Conservation (phyloP, 1,140 invertebrate genomes). For the Tetramorium parvispinum region DNA sequence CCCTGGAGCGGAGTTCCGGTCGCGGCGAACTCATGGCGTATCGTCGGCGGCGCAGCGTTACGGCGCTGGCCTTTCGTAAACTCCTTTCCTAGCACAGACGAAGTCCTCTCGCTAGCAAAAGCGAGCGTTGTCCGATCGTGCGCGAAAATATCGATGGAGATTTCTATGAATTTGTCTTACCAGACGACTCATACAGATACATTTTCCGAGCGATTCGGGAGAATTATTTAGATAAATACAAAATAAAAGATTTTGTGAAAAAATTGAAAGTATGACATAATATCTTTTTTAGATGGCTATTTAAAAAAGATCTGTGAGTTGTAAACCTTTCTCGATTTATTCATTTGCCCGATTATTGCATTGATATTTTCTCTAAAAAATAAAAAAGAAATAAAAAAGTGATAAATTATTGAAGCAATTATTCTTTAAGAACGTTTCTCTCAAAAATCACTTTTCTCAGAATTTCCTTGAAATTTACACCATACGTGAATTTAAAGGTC, state of each 20-base stretch:
- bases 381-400: background rate
- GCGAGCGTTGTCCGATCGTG: slow-evolving; percentile 38
- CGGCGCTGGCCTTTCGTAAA: slow-evolving; percentile 66
- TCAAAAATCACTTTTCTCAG: no score
- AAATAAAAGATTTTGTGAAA: background rate
- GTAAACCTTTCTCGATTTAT: background rate
- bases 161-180: background rate
- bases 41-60: slow-evolving; percentile 70
- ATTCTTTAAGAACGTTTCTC: no score
- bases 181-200: background rate
- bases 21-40: slow-evolving; percentile 70
- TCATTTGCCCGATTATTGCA: background rate
- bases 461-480: no score
- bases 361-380: background rate
- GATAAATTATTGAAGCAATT: background rate
- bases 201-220: background rate
- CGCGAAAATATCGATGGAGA: background rate
- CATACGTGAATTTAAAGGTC: no score
- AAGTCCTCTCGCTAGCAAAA: slow-evolving; percentile 30
- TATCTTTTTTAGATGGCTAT: background rate
- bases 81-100: slow-evolving; percentile 47
- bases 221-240: background rate
- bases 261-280: background rate
- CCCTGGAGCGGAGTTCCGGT: slow-evolving; percentile 83
- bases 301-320: background rate